phyloP scores from a whole-genome alignment of 2,888 invertebrate genomes.

The Platycheirus albimanus region DNA sequence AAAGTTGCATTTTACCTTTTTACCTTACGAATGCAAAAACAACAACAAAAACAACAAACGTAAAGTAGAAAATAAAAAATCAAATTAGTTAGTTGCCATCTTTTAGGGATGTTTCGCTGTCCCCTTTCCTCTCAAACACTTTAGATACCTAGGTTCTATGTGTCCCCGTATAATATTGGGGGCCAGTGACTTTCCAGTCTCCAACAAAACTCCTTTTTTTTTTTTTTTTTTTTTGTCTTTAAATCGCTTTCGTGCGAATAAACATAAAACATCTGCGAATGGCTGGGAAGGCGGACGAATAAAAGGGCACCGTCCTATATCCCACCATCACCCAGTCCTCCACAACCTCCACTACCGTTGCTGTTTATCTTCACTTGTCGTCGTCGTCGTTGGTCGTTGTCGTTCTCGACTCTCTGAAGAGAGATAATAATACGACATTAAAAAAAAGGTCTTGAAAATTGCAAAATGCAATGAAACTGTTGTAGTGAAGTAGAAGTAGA shows the following conservation, averaged over 20 bases:
- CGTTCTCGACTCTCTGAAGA: no score
- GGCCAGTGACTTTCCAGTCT: conserved; percentile 49
- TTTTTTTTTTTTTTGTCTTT: not conserved
- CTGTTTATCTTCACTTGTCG: conserved; percentile 53
- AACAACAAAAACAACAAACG: not conserved
- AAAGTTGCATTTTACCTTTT: conserved; percentile 9
- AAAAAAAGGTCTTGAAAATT: conserved; percentile 51
- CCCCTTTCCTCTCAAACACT: not conserved
- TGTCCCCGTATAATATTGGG: conserved; percentile 2
- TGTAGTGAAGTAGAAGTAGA: conserved; percentile 3
- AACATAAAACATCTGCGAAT: conserved; percentile 62
- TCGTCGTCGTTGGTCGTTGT: conserved; percentile 45
- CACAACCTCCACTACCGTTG: not conserved
- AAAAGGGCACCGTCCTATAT: conserved; percentile 66
- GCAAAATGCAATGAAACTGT: conserved; percentile 58
- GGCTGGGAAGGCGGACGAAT: conserved; percentile 38
- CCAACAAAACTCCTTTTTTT: not conserved
- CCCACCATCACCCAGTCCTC: not conserved
- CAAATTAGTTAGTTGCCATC: conserved; percentile 64
- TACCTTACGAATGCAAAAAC: conserved; percentile 39
- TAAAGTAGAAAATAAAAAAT: conserved; percentile 25
- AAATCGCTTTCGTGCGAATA: conserved; percentile 34
- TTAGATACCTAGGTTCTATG: no score
- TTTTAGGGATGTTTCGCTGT: conserved; percentile 20
- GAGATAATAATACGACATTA: conserved; percentile 28